Evolutionary conservation across 2,888 invertebrate species (phyloP), one percentile per base, ranked within the genome.

Genomic region (Agrilus biguttatus): DNA sequence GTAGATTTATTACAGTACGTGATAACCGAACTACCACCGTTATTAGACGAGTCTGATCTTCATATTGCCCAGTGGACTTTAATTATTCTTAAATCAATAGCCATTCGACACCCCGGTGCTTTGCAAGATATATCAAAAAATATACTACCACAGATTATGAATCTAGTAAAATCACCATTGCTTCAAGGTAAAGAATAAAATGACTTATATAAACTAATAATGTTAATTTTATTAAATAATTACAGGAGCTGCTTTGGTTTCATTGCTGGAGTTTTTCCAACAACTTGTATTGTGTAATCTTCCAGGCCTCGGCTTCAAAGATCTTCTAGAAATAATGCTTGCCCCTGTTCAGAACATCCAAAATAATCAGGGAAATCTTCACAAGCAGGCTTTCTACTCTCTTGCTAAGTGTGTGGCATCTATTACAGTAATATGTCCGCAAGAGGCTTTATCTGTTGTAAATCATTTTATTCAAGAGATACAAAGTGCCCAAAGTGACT

Each of bases 371-470:
- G 48, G 59, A 6, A 58, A 59, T n/a, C 59, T 75, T 45, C 75
- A 75, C 51, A 75, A 75, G 49, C 75, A 83, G 70, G 93, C 95
- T 14, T 95, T 88, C 70, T 90, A 93, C 66, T 95, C 95, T 19
- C 74, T 97, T 55, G 95, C 97, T 6, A 95, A 96, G 65, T 95
- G 93, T 65, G 90, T 95, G 42, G 95, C 96, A 6, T 90, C 92
- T 0, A 77, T 97, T 43, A 91, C 91, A 12, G 80, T 88, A 41
- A 81, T 83, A 39, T 83, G 85, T 59, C 76, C 76, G 5, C 67
- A 73, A 33, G 82, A 85, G 58, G 83, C 84, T 2, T 67, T 79
- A 17, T 72, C 74, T 13, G 72, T 80, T 37, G 79, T 82, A 14
- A 73, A 73, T 36, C 72, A 77, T 55, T 75, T 80, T 52, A 74